These are phyloP conservation scores for Caenorhabditis sp. DNA, from an alignment of 2,888 invertebrate genomes.

Conservation along the genomic window DNA sequence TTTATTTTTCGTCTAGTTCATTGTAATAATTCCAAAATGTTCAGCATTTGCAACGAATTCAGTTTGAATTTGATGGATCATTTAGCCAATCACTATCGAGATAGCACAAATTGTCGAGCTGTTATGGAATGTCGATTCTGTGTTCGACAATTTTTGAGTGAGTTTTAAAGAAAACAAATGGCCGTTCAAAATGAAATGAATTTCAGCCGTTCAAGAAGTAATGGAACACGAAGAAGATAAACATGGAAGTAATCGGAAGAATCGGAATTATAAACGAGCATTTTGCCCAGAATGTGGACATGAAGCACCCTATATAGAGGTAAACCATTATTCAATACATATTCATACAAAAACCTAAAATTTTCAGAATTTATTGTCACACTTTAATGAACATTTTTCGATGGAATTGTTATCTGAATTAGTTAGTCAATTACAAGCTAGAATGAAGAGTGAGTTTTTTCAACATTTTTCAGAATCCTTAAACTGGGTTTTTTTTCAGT, in stretches of 20 bases:
- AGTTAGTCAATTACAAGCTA: neutral
- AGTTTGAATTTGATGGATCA: constrained; percentile 14
- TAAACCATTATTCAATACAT: neutral
- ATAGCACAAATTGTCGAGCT: constrained; percentile 9
- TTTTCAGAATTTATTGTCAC: neutral
- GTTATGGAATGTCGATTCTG: constrained; percentile 39
- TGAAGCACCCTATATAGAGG: neutral
- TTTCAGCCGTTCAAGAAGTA: constrained; percentile 27
- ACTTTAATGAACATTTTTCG: neutral
- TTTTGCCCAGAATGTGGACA: neutral
- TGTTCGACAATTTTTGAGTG: constrained; percentile 24
- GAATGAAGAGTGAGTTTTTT: neutral
- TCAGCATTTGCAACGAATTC: constrained; percentile 15
- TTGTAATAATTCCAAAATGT: neutral
- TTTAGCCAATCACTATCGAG: constrained; percentile 14
- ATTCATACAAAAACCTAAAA: neutral
- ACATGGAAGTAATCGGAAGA: constrained; percentile 5
- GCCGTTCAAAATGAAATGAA: neutral
- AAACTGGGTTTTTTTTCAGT: constrained; percentile 18
- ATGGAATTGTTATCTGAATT: neutral
- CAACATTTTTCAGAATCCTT: no score
- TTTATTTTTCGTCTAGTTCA: neutral
- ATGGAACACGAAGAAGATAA: constrained; percentile 23
- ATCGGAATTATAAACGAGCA: neutral
- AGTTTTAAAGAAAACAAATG: constrained; percentile 7